These are phyloP conservation scores for Bombus affinis DNA, from an alignment of 1,140 invertebrate species.

Conservation along the genomic window DNA sequence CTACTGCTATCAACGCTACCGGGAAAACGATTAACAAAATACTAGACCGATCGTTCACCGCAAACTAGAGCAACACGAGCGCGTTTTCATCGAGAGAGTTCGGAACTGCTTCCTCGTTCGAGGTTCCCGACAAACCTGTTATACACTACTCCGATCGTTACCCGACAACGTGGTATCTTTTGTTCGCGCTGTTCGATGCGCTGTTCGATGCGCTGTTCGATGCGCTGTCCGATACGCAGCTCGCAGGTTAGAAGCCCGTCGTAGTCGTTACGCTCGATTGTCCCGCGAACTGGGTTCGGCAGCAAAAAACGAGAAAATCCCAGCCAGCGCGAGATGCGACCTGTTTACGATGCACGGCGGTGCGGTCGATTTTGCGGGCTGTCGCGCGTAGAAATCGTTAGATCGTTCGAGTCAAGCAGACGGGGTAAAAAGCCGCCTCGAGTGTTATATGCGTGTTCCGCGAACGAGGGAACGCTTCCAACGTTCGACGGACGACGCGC, in stretches of 20 bases:
- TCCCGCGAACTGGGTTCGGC: slow-evolving; percentile 4
- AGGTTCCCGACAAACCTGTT: slow-evolving; percentile 17
- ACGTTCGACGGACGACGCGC: not conserved
- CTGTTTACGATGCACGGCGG: slow-evolving; percentile 49
- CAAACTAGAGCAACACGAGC: not conserved
- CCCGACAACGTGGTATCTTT: slow-evolving; percentile 21
- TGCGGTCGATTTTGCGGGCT: slow-evolving; percentile 52
- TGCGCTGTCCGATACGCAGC: slow-evolving; percentile 10
- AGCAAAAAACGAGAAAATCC: slow-evolving; percentile 12
- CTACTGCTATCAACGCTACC: too few species aligned
- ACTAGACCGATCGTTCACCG: too few species aligned
- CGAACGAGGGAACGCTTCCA: slow-evolving; percentile 21
- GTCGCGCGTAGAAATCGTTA: slow-evolving; percentile 43
- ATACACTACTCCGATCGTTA: slow-evolving; percentile 6
- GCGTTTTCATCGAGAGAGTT: too few species aligned
- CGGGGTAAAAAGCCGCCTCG: slow-evolving; percentile 47
- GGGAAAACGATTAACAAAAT: not conserved
- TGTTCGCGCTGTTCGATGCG: slow-evolving; percentile 18
- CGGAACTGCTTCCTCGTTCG: not conserved
- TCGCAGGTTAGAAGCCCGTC: not conserved
- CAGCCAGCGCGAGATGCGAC: not conserved
- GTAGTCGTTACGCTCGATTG: slow-evolving; percentile 27
- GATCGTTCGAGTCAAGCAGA: slow-evolving; percentile 30
- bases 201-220: slow-evolving; percentile 15
- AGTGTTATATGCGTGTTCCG: slow-evolving; percentile 33